Conservation (phyloP, 1,140 invertebrate species). For the Zaprionus davidi region DNA sequence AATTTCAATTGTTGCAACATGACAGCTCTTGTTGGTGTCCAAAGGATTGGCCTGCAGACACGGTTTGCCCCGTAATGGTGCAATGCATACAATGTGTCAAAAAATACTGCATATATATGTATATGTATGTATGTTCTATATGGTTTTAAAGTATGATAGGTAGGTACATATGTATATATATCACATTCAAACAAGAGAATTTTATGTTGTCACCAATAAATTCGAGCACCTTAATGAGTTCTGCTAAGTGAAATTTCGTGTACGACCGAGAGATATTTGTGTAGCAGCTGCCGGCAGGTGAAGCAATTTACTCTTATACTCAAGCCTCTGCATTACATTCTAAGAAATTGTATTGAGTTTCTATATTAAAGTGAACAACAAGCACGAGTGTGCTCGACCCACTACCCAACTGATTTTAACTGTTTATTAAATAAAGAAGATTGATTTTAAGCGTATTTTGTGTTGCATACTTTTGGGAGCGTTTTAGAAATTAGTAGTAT, state of each 20-base stretch:
- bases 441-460: no score
- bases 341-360: no score
- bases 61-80: background rate
- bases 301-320: background rate
- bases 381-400: no score
- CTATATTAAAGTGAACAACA: no score
- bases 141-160: background rate
- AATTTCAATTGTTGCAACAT: slow-evolving; percentile 22
- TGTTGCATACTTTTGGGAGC: no score
- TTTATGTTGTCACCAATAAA: slow-evolving; percentile 23
- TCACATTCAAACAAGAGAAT: background rate
- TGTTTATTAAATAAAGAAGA: no score
- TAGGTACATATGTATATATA: slow-evolving; percentile 2
- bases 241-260: slow-evolving; percentile 23
- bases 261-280: slow-evolving; percentile 8
- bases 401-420: no score
- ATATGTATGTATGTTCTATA: background rate
- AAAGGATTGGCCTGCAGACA: background rate
- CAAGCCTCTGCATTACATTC: background rate
- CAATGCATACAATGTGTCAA: background rate
- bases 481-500: no score
- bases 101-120: background rate
- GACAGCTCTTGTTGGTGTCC: background rate
- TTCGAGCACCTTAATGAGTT: slow-evolving; percentile 7
- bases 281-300: background rate